Conservation (phyloP, 1,140 invertebrate species). For the Samia ricini region DNA sequence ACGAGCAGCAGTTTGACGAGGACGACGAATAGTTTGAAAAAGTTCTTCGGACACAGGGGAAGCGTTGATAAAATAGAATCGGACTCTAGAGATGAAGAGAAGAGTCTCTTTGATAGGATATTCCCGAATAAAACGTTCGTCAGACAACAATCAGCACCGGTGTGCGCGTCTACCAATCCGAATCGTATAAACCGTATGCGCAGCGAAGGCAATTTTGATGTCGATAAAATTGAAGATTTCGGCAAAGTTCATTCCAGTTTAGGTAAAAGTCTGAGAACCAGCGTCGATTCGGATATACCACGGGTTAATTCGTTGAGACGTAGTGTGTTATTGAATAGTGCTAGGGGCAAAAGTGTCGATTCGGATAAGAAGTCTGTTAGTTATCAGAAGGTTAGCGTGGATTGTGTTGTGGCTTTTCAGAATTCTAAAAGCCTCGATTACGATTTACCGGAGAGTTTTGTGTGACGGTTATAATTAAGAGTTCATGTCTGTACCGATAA, state of each 20-base stretch:
- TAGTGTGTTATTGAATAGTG: slow-evolving; percentile 71
- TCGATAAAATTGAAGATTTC: slow-evolving; percentile 39
- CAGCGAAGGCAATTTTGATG: slow-evolving; percentile 62
- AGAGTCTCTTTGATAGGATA: slow-evolving; percentile 52
- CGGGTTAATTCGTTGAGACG: slow-evolving; percentile 59
- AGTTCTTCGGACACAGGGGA: slow-evolving; percentile 67
- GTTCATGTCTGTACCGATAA: neutral
- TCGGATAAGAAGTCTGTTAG: slow-evolving; percentile 53
- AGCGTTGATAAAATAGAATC: slow-evolving; percentile 65
- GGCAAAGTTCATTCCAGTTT: slow-evolving; percentile 59
- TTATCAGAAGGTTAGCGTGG: slow-evolving; percentile 61
- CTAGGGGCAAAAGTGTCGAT: slow-evolving; percentile 66
- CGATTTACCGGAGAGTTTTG: slow-evolving; percentile 67
- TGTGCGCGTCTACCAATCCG: slow-evolving; percentile 47
- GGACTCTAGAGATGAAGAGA: slow-evolving; percentile 49
- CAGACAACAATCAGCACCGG: slow-evolving; percentile 66
- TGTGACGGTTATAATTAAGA: slow-evolving; percentile 32
- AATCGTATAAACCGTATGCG: slow-evolving; percentile 54
- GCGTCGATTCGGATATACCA: slow-evolving; percentile 49
- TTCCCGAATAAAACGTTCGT: slow-evolving; percentile 56
- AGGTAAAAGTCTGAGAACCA: slow-evolving; percentile 44
- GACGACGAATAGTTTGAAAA: slow-evolving; percentile 67
- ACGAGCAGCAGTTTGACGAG: slow-evolving; percentile 76
- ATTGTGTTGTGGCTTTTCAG: slow-evolving; percentile 58
- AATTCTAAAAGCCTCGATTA: slow-evolving; percentile 65